phyloP scores from a whole-genome alignment of 2,888 invertebrate genomes.

The Orchesella flavescens region DNA sequence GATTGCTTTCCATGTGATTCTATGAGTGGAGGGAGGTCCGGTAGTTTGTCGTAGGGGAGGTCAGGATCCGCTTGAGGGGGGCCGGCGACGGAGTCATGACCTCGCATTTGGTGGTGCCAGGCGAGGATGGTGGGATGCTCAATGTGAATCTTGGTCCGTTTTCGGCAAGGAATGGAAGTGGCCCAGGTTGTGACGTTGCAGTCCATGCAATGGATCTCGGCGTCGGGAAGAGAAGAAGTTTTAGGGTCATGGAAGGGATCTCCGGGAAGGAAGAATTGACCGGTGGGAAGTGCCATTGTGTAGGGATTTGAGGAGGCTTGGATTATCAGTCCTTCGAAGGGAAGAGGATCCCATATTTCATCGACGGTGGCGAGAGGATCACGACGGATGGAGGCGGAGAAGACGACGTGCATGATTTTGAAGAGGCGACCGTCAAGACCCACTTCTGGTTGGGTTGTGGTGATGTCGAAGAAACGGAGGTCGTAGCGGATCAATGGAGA shows the following conservation, averaged over 20 bases:
- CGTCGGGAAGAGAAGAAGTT: constrained; percentile 11
- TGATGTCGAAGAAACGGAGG: constrained; percentile 42
- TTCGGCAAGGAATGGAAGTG: constrained; percentile 38
- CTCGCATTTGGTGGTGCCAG: constrained; percentile 19
- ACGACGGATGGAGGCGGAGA: constrained; percentile 37
- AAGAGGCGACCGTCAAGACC: constrained; percentile 43
- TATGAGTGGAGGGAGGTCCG: no score
- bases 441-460: constrained; percentile 23
- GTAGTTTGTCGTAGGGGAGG: background rate
- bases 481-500: constrained; percentile 31
- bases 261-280: constrained; percentile 49
- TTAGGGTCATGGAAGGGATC: constrained; percentile 7
- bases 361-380: background rate
- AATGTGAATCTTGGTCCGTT: constrained; percentile 34
- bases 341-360: constrained; percentile 44
- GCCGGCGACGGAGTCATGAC: background rate
- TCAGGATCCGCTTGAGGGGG: background rate
- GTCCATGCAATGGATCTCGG: constrained; percentile 45
- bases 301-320: constrained; percentile 53
- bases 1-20: background rate
- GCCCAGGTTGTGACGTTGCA: constrained; percentile 18
- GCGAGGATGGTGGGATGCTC: constrained; percentile 44
- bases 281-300: constrained; percentile 41
- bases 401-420: constrained; percentile 50
- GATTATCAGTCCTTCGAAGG: constrained; percentile 47